Evolutionary conservation across 2,797 vertebrate species (phyloP).

Genomic region (Molossus alvarezi): DNA sequence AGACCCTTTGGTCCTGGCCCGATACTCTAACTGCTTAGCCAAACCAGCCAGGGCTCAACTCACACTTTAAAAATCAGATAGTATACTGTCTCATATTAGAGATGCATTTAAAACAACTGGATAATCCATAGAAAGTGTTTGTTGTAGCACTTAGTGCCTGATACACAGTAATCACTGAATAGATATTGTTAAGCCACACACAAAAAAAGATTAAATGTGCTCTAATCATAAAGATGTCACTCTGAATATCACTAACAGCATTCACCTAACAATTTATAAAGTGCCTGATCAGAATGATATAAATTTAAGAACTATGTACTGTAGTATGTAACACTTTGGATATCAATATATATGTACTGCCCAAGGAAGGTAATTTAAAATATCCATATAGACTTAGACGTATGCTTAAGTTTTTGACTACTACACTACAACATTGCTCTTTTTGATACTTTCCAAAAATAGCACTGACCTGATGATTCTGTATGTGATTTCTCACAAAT

Average conservation of each 20-base stretch:
- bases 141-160: slow-evolving; percentile 28
- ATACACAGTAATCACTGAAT: slow-evolving; percentile 36
- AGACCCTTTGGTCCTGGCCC: no score
- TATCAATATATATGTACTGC: slow-evolving; percentile 3
- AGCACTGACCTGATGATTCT: slow-evolving; percentile 52
- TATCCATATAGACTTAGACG: background rate
- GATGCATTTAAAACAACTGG: background rate
- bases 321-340: background rate
- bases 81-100: background rate
- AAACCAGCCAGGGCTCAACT: background rate
- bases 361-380: slow-evolving; percentile 58
- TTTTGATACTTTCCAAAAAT: slow-evolving; percentile 40
- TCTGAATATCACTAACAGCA: slow-evolving; percentile 54
- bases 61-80: background rate
- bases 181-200: slow-evolving; percentile 37
- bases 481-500: slow-evolving; percentile 25
- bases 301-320: slow-evolving; percentile 27
- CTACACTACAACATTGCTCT: background rate
- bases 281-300: slow-evolving; percentile 68
- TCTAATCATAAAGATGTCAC: slow-evolving; percentile 22
- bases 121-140: slow-evolving; percentile 63
- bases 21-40: no score
- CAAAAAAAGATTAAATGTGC: slow-evolving; percentile 40
- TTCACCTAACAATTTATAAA: slow-evolving; percentile 77
- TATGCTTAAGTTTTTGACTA: background rate